These are phyloP conservation scores for Falco biarmicus DNA, from an alignment of 2,797 vertebrate genomes.

Conservation along the genomic window DNA sequence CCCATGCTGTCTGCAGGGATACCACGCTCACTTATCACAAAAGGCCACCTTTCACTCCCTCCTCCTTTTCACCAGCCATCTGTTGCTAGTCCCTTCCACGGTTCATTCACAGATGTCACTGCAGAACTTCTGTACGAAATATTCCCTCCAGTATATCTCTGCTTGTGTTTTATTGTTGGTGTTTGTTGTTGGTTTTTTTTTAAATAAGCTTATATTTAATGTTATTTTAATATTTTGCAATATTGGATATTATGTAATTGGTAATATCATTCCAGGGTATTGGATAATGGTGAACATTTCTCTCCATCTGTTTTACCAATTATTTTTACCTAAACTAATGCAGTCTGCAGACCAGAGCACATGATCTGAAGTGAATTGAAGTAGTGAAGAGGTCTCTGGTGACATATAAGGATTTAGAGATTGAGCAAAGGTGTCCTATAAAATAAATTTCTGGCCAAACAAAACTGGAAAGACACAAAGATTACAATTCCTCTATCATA, in stretches of 20 bases:
- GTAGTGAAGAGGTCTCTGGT: slow-evolving; percentile 33
- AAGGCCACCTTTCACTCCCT: not conserved
- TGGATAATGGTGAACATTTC: not conserved
- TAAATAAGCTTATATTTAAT: not conserved
- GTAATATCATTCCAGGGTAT: not conserved
- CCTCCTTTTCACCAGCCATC: not conserved
- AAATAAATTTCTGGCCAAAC: slow-evolving; percentile 42
- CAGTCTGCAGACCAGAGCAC: slow-evolving; percentile 21
- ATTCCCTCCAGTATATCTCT: not conserved
- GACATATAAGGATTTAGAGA: slow-evolving; percentile 10
- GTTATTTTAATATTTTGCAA: not conserved
- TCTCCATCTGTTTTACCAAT: slow-evolving; percentile 51
- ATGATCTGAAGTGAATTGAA: not conserved
- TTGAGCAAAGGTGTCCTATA: slow-evolving; percentile 38
- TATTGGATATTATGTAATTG: too few species aligned
- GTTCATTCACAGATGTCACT: slow-evolving; percentile 38
- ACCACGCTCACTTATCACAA: not conserved
- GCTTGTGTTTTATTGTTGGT: not conserved
- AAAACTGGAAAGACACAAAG: slow-evolving; percentile 23
- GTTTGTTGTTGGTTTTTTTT: not conserved
- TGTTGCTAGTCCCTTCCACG: not conserved
- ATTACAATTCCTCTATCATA: slow-evolving; percentile 35
- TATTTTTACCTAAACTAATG: not conserved
- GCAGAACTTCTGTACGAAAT: slow-evolving; percentile 6
- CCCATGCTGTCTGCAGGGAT: not conserved